Base-by-base conservation (phyloP, 2,113 vertebrate species). In the Gadus chalcogrammus region DNA sequence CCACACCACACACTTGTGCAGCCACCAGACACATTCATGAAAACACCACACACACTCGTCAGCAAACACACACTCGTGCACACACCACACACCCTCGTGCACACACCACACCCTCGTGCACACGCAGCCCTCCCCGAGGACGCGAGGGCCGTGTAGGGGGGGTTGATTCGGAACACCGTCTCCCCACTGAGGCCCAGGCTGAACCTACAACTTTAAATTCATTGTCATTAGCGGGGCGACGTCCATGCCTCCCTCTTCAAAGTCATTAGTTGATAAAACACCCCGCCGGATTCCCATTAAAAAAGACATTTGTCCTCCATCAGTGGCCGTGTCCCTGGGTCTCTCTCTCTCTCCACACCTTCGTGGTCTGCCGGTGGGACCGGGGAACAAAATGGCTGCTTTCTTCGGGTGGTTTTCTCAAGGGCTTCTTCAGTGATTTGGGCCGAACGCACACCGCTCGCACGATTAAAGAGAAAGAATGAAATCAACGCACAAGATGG, bases 231-330 rank as follows among this genome's bases (percentile, higher is more conserved):
- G 83, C 81, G 31, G 75, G 80, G 80, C 80, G 86, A 88, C 72
- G 70, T 48, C 73, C 74, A 74, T 89, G 65, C 78, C 76, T 48
- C 42, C 42, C 80, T 79, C 89, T 88, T 87, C 85, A 85, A 88
- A 90, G 85, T 90, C 88, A 89, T 90, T 90, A 92, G 83, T 84
- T 87, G 87, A 90, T 90, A 90, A 89, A 90, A 90, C 87, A 87
- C 82, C 78, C 84, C 75, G 87, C 42, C 84, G 84, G 88, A 88
- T 88, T 88, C 74, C 84, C 74, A 89, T 90, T 88, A 80, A 88
- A 87, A 84, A 75, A 78, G 18, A 56, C 75, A 88, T 88, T 79
- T 59, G 68, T 86, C 83, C 79, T 81, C 80, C 79, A 66, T 77
- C 20, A 42, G 78, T 77, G 73, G 24, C 1, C 24, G 78, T 63